Percentiles rank a stretch among this genome's conserved stretches.
Conservation (phyloP, 2,888 invertebrate genomes). For the Siphlonurus alternatus region DNA sequence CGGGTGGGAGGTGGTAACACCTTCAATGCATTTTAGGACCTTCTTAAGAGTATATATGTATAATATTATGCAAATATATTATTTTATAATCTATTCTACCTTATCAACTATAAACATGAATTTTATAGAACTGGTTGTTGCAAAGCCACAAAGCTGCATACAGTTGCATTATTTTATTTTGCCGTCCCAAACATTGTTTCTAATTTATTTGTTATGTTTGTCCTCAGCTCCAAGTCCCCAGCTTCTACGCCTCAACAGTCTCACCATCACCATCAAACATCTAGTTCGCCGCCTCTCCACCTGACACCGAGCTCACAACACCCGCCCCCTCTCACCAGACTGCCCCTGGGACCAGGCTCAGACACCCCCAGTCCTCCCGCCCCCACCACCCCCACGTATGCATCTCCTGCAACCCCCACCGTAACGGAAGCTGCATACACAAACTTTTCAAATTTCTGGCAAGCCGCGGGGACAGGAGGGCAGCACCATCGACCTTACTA, state of each 20-base stretch:
- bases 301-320: neutral
- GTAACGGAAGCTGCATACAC: neutral
- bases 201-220: neutral
- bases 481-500: slow-evolving; percentile 8
- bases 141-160: too few relatives aligned
- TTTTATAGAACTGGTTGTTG: too few relatives aligned
- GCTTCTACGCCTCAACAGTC: neutral
- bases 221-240: neutral
- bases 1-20: too few relatives aligned
- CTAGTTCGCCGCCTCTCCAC: neutral
- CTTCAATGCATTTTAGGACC: too few relatives aligned
- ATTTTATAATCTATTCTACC: too few relatives aligned
- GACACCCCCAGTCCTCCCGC: neutral
- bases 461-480: neutral
- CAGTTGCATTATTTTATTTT: too few relatives aligned
- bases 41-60: too few relatives aligned
- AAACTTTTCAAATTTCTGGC: neutral
- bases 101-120: too few relatives aligned
- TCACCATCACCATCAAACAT: neutral
- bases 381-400: neutral
- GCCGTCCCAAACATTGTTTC: too few relatives aligned
- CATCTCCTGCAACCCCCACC: neutral
- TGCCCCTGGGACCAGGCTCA: neutral
- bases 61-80: too few relatives aligned
- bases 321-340: neutral